Percentiles rank a stretch among this genome's conserved stretches.
Evolutionary conservation across 1,140 invertebrate species (phyloP).

Genomic region (Neodiprion virginianus): DNA sequence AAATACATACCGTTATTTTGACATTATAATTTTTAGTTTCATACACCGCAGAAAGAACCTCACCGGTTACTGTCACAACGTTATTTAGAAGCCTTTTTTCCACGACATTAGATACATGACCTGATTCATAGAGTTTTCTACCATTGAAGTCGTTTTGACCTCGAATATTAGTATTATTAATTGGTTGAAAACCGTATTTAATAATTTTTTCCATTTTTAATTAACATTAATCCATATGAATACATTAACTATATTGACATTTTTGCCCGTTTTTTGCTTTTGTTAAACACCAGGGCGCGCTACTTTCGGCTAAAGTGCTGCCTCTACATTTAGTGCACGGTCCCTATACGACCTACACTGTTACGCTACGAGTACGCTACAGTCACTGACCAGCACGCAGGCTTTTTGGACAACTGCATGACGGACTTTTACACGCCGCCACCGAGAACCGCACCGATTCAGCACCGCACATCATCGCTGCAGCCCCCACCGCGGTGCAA

Average conservation of each 20-base stretch:
- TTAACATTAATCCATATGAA: not conserved
- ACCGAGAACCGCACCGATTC: no score
- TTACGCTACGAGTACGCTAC: no score
- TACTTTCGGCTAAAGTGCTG: not conserved
- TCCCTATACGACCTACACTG: not conserved
- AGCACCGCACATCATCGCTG: no score
- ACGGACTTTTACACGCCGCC: no score
- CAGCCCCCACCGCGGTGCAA: no score
- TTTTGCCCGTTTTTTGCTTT: not conserved
- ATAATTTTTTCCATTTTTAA: not conserved
- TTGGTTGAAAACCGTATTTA: conserved; percentile 12
- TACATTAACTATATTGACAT: not conserved
- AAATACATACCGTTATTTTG: conserved; percentile 20
- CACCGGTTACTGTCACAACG: conserved; percentile 6
- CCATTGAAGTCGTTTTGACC: conserved; percentile 18
- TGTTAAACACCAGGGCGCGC: not conserved
- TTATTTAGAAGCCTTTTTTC: conserved; percentile 14
- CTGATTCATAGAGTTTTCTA: conserved; percentile 16
- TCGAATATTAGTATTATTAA: conserved; percentile 9
- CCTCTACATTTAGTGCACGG: not conserved
- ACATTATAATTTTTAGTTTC: conserved; percentile 19
- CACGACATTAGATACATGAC: conserved; percentile 19
- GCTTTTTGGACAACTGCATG: no score
- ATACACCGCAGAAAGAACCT: conserved; percentile 23
- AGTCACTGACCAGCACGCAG: no score